Conservation (phyloP, 2,797 vertebrate genomes). For the Rhabdophis nuchalis region DNA sequence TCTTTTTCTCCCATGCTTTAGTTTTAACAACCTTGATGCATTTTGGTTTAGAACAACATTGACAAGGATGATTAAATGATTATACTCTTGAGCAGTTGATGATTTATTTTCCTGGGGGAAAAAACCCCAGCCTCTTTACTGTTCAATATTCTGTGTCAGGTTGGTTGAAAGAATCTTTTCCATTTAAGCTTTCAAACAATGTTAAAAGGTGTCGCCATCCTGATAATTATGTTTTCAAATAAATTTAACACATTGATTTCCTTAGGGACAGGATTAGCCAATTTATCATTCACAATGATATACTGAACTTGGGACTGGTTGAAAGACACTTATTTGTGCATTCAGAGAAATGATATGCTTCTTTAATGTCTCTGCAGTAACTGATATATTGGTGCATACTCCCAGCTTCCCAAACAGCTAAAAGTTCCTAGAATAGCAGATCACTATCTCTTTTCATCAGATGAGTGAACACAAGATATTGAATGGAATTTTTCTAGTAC, state of each 20-base stretch:
- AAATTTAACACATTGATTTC: constrained; percentile 40
- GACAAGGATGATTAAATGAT: constrained; percentile 29
- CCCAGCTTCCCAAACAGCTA: neutral
- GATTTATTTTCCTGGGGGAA: constrained; percentile 15
- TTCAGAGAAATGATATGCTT: neutral
- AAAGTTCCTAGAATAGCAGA: neutral
- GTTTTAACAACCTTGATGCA: neutral
- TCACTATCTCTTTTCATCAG: neutral
- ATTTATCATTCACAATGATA: constrained; percentile 27
- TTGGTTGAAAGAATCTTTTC: constrained; percentile 27
- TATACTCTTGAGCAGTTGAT: neutral
- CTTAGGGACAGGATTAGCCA: constrained; percentile 17
- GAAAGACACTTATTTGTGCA: neutral
- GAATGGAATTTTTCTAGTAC: neutral
- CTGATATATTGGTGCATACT: neutral
- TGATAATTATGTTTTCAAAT: constrained; percentile 50
- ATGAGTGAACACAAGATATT: neutral
- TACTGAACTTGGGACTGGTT: neutral
- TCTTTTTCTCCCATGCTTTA: neutral
- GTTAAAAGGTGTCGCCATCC: constrained; percentile 29
- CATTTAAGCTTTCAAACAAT: constrained; percentile 31
- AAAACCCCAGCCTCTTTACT: neutral
- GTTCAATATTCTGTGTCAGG: constrained; percentile 22
- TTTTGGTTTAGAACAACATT: constrained; percentile 29
- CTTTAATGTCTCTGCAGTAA: neutral